These are phyloP conservation scores for Percopsis omiscomaycus DNA, from an alignment of 2,797 vertebrate genomes.

Conservation along the genomic window DNA sequence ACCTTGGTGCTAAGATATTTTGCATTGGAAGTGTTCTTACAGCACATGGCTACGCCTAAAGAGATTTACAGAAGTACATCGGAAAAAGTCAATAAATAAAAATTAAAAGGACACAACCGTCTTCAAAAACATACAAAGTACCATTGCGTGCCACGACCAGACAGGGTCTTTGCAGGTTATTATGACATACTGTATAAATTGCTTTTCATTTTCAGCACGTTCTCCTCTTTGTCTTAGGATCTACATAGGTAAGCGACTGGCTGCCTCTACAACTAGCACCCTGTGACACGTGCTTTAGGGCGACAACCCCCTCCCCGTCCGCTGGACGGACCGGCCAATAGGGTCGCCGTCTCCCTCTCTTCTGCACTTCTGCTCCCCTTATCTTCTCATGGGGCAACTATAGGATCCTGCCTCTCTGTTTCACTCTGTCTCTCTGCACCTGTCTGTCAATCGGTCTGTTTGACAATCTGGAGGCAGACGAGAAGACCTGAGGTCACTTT, in stretches of 20 bases:
- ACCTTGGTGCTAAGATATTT: no score
- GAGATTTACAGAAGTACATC: no score
- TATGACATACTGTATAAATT: not conserved
- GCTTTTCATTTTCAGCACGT: constrained; percentile 1
- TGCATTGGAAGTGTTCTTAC: no score
- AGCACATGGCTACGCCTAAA: no score
- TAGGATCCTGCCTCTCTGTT: constrained; percentile 56
- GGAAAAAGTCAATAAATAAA: no score
- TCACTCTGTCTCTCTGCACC: constrained; percentile 12
- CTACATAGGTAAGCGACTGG: constrained; percentile 80
- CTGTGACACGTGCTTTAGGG: constrained; percentile 64
- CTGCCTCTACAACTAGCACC: constrained; percentile 73
- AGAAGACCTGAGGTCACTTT: constrained; percentile 65
- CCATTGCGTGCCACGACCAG: no score
- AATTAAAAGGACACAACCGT: no score
- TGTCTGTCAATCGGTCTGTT: constrained; percentile 35
- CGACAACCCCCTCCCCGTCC: constrained; percentile 25
- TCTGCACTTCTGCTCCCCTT: constrained; percentile 45
- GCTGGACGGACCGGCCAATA: constrained; percentile 46
- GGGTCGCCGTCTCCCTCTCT: constrained; percentile 51
- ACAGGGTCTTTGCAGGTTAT: not conserved
- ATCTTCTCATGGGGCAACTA: constrained; percentile 44
- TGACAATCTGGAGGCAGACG: constrained; percentile 42
- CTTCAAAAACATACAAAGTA: no score
- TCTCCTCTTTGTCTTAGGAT: constrained; percentile 60